These are phyloP conservation scores for Muntiacus reevesi DNA, from an alignment of 2,113 vertebrate species.

Conservation along the genomic window DNA sequence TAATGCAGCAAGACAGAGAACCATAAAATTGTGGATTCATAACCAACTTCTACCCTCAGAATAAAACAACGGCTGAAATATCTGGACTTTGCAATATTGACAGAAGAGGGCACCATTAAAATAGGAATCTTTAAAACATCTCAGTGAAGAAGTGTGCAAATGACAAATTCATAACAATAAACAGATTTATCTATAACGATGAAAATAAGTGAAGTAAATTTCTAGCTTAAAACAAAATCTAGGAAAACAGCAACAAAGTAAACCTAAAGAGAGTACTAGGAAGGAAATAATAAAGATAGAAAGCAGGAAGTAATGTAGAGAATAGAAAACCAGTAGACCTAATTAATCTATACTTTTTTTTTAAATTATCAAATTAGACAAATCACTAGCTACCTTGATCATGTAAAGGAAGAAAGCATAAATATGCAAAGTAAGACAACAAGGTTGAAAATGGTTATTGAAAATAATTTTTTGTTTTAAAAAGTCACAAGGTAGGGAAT, in stretches of 20 bases:
- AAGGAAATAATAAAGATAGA: not conserved
- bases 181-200: not conserved
- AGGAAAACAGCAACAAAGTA: not conserved
- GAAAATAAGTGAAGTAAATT: not conserved
- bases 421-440: not conserved
- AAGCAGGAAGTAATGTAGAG: not conserved
- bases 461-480: not conserved
- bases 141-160: not conserved
- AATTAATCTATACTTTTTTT: not conserved
- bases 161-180: not conserved
- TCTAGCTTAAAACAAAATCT: not conserved
- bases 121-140: not conserved
- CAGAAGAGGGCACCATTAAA: conserved; percentile 18
- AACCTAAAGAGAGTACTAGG: not conserved
- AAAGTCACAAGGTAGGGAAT: not conserved
- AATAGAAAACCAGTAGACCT: not conserved
- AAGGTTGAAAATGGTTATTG: not conserved
- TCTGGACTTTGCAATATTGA: not conserved
- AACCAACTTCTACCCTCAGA: not conserved
- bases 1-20: not conserved
- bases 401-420: not conserved
- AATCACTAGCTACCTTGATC: not conserved
- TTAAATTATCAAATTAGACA: not conserved
- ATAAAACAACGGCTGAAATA: not conserved
- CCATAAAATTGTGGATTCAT: not conserved